Conservation (phyloP, 2,113 vertebrate genomes). For the Peromyscus maniculatus region DNA sequence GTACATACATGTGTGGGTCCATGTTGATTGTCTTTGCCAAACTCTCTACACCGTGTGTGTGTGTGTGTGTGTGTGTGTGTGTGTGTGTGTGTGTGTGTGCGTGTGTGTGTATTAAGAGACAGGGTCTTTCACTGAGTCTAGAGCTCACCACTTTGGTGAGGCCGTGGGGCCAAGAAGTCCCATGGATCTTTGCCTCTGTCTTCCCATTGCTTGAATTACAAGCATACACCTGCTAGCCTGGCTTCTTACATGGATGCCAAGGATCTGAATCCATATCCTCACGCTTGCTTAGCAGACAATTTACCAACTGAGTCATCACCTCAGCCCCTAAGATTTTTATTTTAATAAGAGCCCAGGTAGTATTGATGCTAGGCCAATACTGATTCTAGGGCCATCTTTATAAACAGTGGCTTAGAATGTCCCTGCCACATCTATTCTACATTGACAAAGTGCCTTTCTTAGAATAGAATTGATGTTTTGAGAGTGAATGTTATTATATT, state of each 20-base stretch:
- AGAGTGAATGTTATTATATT: neutral
- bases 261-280: no score
- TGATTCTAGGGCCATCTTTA: neutral
- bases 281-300: neutral
- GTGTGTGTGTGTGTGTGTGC: no score
- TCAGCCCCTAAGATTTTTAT: neutral
- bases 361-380: neutral
- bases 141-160: neutral
- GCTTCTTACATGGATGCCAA: no score
- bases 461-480: neutral
- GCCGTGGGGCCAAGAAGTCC: neutral
- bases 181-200: neutral
- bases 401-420: neutral
- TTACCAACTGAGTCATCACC: neutral
- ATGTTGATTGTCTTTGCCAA: neutral
- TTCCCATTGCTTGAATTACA: neutral
- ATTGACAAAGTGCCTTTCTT: neutral
- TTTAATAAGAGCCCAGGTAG: neutral
- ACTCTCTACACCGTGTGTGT: neutral
- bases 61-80: no score
- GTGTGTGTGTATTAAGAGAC: no score
- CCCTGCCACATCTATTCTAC: neutral
- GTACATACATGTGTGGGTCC: no score
- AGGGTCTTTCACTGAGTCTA: neutral
- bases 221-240: no score